Evolutionary conservation across 2,797 vertebrate species (phyloP), one percentile per base, ranked within the genome.

Genomic region (Anisognathus igniventris): DNA sequence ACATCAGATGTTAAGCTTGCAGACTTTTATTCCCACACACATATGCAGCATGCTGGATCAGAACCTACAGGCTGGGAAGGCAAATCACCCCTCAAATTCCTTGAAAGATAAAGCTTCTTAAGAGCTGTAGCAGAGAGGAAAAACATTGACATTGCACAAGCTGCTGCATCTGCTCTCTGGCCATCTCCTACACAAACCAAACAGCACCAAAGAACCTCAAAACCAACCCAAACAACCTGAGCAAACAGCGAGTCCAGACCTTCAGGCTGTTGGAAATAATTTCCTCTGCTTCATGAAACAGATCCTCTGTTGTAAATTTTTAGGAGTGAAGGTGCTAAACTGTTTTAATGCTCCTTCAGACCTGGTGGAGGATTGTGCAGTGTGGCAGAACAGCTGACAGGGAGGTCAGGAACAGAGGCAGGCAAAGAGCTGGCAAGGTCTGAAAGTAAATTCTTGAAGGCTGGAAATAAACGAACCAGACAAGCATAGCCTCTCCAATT

Each of bases 381-480:
- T 61, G 60, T 30, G 47, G 91, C 89, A 92, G 66, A 84, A 73
- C 4, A 68, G 70, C 76, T 67, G 62, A 53, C 27, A 21, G 58
- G 53, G 78, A 91, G 92, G 64, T 83, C 91, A 92, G 79, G 31
- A 90, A 27, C 67, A 48, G 72, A 66, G 74, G 81, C 77, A 92
- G 48, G 76, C 90, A 80, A 88, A 89, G 1, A 90, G 87, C 76
- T 92, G 95, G 92, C 91, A 76, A 86, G 53, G 66, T 72, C 89
- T 91, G 73, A 91, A 93, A 90, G 76, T 33, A 66, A 91, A 93
- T 57, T 90, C 82, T 92, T 44, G 30, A 92, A 83, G 66, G 88
- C 73, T 66, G 31, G 75, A 78, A 93, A 68, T 90, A 86, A 92
- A 78, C 0, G 66, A 92, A 88, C 25, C 93, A 88, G 96, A 95